Conservation (phyloP, 2,888 invertebrate species). For the Strigamia maritima region DNA sequence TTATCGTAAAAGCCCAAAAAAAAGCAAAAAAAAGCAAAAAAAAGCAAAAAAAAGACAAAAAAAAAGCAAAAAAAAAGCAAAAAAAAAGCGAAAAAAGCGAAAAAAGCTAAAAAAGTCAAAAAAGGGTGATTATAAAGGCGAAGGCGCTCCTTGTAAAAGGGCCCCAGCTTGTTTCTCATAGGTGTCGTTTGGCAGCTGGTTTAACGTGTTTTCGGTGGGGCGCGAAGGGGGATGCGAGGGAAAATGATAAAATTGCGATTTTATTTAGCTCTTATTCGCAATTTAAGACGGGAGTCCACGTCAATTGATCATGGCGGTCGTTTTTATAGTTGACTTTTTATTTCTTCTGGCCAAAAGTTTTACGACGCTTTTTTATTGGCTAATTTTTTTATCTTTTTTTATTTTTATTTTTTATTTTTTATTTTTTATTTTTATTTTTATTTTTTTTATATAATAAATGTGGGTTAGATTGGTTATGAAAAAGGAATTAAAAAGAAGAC, state of each 20-base stretch:
- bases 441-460: not conserved
- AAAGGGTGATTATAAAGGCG: not conserved
- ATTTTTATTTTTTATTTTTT: too few relatives aligned
- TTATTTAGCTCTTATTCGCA: not conserved
- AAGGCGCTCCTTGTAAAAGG: too few relatives aligned
- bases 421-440: too few relatives aligned
- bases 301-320: too few relatives aligned
- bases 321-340: too few relatives aligned
- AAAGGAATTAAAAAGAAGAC: not conserved
- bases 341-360: too few relatives aligned
- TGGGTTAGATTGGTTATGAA: not conserved
- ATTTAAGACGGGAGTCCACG: too few relatives aligned
- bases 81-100: too few relatives aligned
- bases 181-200: not conserved
- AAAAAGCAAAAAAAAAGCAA: not conserved
- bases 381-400: too few relatives aligned
- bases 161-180: not conserved
- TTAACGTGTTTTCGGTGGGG: not conserved
- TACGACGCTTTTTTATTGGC: not conserved
- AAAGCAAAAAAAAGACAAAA: not conserved
- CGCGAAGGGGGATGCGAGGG: too few relatives aligned
- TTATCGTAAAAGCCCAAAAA: not conserved
- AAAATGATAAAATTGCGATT: not conserved
- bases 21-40: not conserved
- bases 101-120: too few relatives aligned